Conservation (phyloP, 2,113 vertebrate genomes). For the Cichladusa arquata region DNA sequence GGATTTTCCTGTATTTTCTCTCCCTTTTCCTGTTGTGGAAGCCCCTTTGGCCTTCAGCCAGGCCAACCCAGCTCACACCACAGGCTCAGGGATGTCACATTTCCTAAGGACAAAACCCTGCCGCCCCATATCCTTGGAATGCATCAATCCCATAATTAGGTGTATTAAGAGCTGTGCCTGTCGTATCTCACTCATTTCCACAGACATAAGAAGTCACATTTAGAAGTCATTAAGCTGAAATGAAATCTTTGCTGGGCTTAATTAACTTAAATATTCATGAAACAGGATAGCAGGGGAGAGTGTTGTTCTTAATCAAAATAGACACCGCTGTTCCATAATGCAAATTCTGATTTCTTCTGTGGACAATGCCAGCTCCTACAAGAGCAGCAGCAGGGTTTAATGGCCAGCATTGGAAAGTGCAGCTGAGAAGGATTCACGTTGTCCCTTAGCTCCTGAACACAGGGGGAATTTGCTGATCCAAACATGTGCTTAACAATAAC, state of each 20-base stretch:
- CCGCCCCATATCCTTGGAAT: background rate
- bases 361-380: background rate
- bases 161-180: constrained; percentile 11
- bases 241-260: constrained; percentile 68
- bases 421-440: background rate
- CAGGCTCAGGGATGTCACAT: background rate
- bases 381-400: background rate
- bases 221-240: constrained; percentile 70
- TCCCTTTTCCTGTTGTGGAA: background rate
- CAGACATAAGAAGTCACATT: constrained; percentile 36
- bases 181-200: constrained; percentile 48
- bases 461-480: background rate
- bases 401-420: background rate
- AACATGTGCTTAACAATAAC: background rate
- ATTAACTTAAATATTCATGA: constrained; percentile 75
- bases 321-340: constrained; percentile 47
- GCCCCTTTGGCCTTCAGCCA: background rate
- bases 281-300: constrained; percentile 15
- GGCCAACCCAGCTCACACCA: background rate
- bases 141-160: background rate
- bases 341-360: constrained; percentile 27
- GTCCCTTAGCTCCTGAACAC: background rate
- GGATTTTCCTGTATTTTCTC: background rate
- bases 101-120: background rate
- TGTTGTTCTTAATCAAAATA: constrained; percentile 67